Conservation (phyloP, 2,888 invertebrate species). For the Encarsia formosa region DNA sequence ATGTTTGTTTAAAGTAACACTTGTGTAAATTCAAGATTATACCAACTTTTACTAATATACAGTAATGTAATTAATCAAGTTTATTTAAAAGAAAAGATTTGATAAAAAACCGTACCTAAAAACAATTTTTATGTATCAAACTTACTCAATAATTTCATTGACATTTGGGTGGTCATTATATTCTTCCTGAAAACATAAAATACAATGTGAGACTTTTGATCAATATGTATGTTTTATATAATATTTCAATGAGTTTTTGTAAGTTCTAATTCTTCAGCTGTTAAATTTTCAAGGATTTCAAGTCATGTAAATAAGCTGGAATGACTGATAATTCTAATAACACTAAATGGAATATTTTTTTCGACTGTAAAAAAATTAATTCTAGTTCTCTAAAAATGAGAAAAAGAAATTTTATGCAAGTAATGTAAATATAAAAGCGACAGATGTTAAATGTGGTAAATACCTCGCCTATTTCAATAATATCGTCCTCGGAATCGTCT, state of each 20-base stretch:
- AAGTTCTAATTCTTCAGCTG: too few relatives aligned
- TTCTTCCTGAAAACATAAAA: conserved; percentile 62
- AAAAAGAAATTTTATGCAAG: too few relatives aligned
- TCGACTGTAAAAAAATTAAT: neutral
- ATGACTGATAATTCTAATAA: neutral
- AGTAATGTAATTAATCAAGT: neutral
- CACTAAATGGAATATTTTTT: neutral
- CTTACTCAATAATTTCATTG: conserved; percentile 76
- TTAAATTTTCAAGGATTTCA: neutral
- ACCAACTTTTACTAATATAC: neutral
- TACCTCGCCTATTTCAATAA: conserved; percentile 85
- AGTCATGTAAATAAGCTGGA: neutral
- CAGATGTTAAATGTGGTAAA: conserved; percentile 35
- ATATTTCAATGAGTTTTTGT: neutral
- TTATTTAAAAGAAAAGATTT: neutral
- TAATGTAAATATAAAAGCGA: neutral
- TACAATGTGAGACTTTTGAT: neutral
- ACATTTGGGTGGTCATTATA: conserved; percentile 77
- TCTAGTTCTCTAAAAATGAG: too few relatives aligned
- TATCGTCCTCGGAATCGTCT: conserved; percentile 84
- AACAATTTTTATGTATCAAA: neutral
- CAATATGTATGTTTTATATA: neutral
- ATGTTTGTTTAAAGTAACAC: neutral
- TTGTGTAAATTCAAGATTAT: neutral
- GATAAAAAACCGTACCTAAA: neutral